Base-by-base conservation (phyloP, 1,140 invertebrate species). In the Doryteuthis pealeii region DNA sequence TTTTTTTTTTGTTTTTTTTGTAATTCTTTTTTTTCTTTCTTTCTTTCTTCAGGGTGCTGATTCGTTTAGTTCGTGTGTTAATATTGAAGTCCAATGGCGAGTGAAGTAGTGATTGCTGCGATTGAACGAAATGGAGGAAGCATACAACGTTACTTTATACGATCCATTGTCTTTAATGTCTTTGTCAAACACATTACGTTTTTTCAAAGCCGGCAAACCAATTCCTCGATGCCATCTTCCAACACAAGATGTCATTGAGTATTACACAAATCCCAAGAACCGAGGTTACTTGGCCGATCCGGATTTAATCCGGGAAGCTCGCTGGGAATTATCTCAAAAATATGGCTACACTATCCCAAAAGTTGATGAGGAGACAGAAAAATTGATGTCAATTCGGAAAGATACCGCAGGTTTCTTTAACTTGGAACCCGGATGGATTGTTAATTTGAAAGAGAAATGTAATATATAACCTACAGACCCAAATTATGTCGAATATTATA, bases 71-170 rank as follows among this genome's bases (percentile, higher is more conserved):
- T 92, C 95, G 28, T 96, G 96, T 90, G 89, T 99, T 2, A 97
- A 99, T 84, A 93, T 99, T 82, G 98, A 99, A 91, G 96, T 99
- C 3, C 98, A 99, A 84, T 97, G 96, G 93, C 96, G 0, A 92
- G 90, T 81, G 97, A 99, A 88, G 89, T 91, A 54, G 94, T 95
- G 0, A 99, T 99, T 83, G 96, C 98, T 32, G 96, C 98, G 2
- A 92, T 99, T 77, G 98, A 99, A 88, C 92, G 90, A 83, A 94
- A 94, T 89, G 98, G 98, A 33, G 98, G 98, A 65, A 91, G 93
- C n/a, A n/a, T 31, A 98, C 99, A 76, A 97, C 94, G 14, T 97
- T 95, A 33, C 93, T 96, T 12, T 99, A 94, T 99, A 95, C 87
- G 97, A 99, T 88, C 88, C 92, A 30, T 89, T 92, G 62, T 92